Conservation (phyloP, 2,888 invertebrate species). For the Andrena camellia region DNA sequence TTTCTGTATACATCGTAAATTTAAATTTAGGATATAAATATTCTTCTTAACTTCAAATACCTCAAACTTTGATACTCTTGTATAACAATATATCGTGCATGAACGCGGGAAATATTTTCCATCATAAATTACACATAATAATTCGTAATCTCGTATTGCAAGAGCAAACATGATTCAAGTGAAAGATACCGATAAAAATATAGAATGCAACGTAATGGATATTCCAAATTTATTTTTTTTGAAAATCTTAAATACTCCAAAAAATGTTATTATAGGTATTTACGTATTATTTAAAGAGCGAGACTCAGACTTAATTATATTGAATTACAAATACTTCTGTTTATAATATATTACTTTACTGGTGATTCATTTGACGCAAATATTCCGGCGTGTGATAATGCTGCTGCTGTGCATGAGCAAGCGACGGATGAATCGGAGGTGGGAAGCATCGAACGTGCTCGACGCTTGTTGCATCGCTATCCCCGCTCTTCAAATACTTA, state of each 20-base stretch:
- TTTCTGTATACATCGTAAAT: slow-evolving; percentile 17
- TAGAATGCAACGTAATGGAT: slow-evolving; percentile 20
- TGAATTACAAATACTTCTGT: slow-evolving; percentile 43
- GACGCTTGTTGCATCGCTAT: slow-evolving; percentile 93
- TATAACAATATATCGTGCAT: slow-evolving; percentile 18
- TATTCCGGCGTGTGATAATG: slow-evolving; percentile 87
- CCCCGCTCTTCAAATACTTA: slow-evolving; percentile 95
- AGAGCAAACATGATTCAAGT: slow-evolving; percentile 3
- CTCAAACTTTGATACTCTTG: slow-evolving; percentile 10
- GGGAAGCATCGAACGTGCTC: slow-evolving; percentile 99
- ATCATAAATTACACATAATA: background rate
- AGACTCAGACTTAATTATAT: slow-evolving; percentile 50
- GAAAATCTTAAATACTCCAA: slow-evolving; percentile 25
- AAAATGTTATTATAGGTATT: slow-evolving; percentile 22
- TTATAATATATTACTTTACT: slow-evolving; percentile 67
- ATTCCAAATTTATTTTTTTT: slow-evolving; percentile 15
- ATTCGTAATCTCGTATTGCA: background rate
- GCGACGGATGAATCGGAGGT: slow-evolving; percentile 94
- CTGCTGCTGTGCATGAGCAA: slow-evolving; percentile 88
- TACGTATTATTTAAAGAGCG: slow-evolving; percentile 35
- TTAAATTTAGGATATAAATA: slow-evolving; percentile 10
- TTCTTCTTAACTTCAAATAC: slow-evolving; percentile 20
- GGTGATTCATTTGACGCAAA: slow-evolving; percentile 84
- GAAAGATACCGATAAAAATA: slow-evolving; percentile 5
- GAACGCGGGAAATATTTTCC: slow-evolving; percentile 19